Evolutionary conservation across 2,888 invertebrate species (phyloP).

Genomic region (Melanostoma scalare): DNA sequence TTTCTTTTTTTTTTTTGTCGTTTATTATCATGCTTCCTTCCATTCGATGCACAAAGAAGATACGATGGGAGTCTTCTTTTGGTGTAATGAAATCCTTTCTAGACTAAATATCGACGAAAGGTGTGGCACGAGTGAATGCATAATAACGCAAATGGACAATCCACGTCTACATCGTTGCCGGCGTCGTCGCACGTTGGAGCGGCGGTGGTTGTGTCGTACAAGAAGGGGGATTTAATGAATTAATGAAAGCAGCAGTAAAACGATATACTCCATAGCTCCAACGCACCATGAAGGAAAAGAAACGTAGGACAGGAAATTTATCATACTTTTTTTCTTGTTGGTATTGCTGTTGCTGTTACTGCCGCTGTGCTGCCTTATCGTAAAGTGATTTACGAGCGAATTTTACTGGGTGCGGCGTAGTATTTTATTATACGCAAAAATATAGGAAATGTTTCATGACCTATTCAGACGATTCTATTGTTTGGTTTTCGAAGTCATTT

Average conservation of each 20-base stretch:
- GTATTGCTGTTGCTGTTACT: neutral
- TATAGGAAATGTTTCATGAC: conserved; percentile 60
- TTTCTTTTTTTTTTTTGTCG: conserved; percentile 22
- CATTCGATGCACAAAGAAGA: conserved; percentile 25
- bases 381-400: conserved; percentile 70
- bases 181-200: neutral
- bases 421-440: conserved; percentile 67
- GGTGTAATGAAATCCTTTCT: conserved; percentile 61
- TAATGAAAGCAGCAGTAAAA: conserved; percentile 63
- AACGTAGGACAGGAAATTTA: conserved; percentile 44
- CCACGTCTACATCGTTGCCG: neutral
- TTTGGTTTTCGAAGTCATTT: conserved; percentile 33
- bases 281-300: conserved; percentile 4
- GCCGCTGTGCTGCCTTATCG: conserved; percentile 45
- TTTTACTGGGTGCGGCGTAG: conserved; percentile 63
- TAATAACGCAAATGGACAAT: conserved; percentile 53
- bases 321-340: conserved; percentile 19
- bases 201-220: neutral
- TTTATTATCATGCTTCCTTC: no score
- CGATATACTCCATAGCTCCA: conserved; percentile 1
- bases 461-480: conserved; percentile 46
- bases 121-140: conserved; percentile 65
- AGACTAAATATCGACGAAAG: conserved; percentile 49
- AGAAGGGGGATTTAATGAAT: conserved; percentile 54
- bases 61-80: conserved; percentile 22